These are phyloP conservation scores for Hemicordylus capensis DNA, from an alignment of 2,113 vertebrate genomes.

Conservation along the genomic window DNA sequence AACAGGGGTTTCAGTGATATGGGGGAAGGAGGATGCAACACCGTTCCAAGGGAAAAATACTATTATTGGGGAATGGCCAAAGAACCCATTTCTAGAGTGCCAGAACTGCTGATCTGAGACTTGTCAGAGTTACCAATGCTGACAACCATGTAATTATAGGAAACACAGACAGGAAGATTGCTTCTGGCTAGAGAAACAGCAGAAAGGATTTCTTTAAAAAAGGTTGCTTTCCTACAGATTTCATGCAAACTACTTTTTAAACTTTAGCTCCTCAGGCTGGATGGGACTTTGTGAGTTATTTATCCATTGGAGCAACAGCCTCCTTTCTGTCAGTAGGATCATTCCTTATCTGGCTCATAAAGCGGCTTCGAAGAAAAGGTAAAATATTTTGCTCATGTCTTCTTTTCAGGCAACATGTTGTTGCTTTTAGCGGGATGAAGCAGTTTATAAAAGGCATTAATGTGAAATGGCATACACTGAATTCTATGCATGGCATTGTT, in stretches of 20 bases:
- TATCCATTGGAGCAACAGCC: conserved; percentile 54
- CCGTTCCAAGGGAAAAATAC: too few species aligned
- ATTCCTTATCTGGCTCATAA: conserved; percentile 67
- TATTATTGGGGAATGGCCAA: too few species aligned
- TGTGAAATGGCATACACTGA: neutral
- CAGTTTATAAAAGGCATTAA: neutral
- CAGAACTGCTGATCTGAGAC: too few species aligned
- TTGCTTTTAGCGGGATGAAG: neutral
- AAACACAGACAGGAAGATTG: neutral
- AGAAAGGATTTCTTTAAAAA: neutral
- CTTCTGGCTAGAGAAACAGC: neutral
- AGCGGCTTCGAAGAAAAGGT: conserved; percentile 66
- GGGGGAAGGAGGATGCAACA: too few species aligned
- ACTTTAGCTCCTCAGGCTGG: conserved; percentile 45
- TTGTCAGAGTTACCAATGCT: neutral
- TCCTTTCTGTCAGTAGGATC: conserved; percentile 51
- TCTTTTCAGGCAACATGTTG: neutral
- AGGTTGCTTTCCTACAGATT: neutral
- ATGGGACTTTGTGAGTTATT: conserved; percentile 1
- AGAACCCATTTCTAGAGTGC: too few species aligned
- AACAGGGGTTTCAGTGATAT: too few species aligned
- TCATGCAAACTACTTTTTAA: conserved; percentile 1
- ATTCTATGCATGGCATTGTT: neutral
- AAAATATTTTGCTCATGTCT: conserved; percentile 5
- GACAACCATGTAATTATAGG: neutral